A percentile compares a stretch with the other conserved stretches of the same genome.
Evolutionary conservation across 2,113 vertebrate genomes (phyloP).

Genomic region (Promerops cafer): DNA sequence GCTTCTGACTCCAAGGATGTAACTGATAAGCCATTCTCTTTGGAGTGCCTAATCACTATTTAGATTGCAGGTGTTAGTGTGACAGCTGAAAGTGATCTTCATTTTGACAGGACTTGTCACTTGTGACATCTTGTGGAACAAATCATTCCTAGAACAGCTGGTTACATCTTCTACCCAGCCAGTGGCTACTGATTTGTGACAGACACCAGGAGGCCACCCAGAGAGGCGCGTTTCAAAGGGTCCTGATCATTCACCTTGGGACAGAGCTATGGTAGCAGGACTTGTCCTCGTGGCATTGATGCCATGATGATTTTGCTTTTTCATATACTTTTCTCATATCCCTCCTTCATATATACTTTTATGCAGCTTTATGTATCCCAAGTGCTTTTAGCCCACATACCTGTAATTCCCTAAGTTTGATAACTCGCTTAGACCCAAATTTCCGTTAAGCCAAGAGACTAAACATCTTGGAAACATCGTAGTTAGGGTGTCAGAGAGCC

Average conservation of each 20-base stretch:
- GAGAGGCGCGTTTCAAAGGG: background rate
- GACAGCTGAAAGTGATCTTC: background rate
- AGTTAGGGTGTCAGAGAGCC: no score
- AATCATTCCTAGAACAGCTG: background rate
- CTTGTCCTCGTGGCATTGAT: background rate
- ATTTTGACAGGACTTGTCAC: background rate
- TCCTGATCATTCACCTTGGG: background rate
- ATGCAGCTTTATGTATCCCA: no score
- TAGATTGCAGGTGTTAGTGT: background rate
- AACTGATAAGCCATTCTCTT: background rate
- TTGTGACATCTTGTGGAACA: background rate
- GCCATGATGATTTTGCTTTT: no score
- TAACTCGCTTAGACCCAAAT: no score
- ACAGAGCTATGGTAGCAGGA: background rate
- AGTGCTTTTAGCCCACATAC: no score
- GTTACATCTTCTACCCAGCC: background rate
- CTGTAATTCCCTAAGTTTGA: no score
- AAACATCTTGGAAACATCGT: no score
- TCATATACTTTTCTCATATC: no score
- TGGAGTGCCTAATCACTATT: background rate
- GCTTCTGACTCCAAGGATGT: background rate
- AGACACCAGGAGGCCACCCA: accelerated
- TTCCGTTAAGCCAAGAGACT: no score
- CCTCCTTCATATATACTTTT: no score
- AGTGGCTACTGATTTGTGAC: background rate